Base-by-base conservation (phyloP, 2,888 invertebrate genomes). In the Nephrotoma guestfalica region DNA sequence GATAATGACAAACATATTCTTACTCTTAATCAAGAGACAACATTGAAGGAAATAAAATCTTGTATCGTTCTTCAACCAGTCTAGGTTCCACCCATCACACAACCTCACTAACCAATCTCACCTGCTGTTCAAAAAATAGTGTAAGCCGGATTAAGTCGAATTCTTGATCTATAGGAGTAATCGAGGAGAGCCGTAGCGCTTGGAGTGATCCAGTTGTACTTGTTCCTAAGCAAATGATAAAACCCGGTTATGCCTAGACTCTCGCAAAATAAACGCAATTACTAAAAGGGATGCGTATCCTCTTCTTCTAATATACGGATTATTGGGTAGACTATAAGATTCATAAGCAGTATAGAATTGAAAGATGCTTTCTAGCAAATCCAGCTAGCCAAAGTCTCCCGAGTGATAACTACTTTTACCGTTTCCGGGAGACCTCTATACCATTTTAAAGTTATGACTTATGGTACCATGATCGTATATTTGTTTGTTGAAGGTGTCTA, bases 291-390 rank as follows among this genome's bases (percentile, higher is more conserved):
- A 89, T 87, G 57, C 57, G 57, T 57, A 57, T 57, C 57, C 57
- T 13, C 11, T 57, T 13, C 57, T 13, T 15, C 11, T 88, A 6
- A 89, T 89, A 51, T 86, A 87, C 0, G 87, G 87, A 11, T 89
- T 89, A 3, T 84, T 90, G 41, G 88, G 88, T 42, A 88, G 88
- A 13, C 87, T 89, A 2, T 87, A 88, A 0, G 57, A 83, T 89
- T 88, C 85, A 88, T 90, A 7, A 88, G 88, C 0, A 89, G 89
- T 1, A 86, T 89, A 4, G 89, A 89, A 4, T 7, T 42, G 42
- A 42, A 42, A 42, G 42, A 42, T 42, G 42, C 42, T 7, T 42
- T 42, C 4, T 42, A 6, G 42, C 42, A 42, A 42, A 42, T 42
- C 7, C 7, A 4, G 42, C 42, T 42, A 42, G 42, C 84, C 86